These are phyloP conservation scores for Calameuta idolon DNA, from an alignment of 2,888 invertebrate genomes.

Conservation along the genomic window DNA sequence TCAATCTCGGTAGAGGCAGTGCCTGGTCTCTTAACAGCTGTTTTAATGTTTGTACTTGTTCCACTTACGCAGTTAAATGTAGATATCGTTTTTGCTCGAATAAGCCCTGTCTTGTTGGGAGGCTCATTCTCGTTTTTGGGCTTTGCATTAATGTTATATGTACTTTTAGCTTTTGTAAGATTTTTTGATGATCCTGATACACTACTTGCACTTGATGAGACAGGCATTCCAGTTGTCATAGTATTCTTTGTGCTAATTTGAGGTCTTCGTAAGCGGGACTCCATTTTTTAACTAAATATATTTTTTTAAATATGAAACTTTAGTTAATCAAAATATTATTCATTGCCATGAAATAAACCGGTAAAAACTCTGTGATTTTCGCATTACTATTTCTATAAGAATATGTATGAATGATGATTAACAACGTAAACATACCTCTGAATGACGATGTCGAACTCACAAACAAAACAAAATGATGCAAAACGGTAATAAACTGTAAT, in stretches of 20 bases:
- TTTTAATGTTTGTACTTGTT: conserved; percentile 28
- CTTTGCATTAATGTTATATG: conserved; percentile 34
- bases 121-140: conserved; percentile 49
- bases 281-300: conserved; percentile 59
- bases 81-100: conserved; percentile 46
- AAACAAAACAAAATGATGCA: not conserved
- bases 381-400: not conserved
- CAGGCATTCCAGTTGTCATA: conserved; percentile 38
- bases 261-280: conserved; percentile 68
- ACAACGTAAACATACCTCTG: not conserved
- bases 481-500: not conserved
- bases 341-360: not conserved
- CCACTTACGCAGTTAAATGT: conserved; percentile 29
- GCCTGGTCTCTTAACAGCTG: conserved; percentile 51
- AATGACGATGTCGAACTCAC: not conserved
- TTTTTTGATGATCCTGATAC: conserved; percentile 8
- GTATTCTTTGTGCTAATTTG: conserved; percentile 35
- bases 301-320: not conserved
- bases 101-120: conserved; percentile 31
- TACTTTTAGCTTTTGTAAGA: conserved; percentile 41
- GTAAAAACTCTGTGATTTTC: not conserved
- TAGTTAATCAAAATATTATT: not conserved
- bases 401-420: not conserved
- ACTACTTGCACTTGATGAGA: conserved; percentile 10
- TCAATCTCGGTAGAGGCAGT: conserved; percentile 33